Base-by-base conservation (phyloP, 2,113 vertebrate species). In the Sinocyclocheilus grahami region DNA sequence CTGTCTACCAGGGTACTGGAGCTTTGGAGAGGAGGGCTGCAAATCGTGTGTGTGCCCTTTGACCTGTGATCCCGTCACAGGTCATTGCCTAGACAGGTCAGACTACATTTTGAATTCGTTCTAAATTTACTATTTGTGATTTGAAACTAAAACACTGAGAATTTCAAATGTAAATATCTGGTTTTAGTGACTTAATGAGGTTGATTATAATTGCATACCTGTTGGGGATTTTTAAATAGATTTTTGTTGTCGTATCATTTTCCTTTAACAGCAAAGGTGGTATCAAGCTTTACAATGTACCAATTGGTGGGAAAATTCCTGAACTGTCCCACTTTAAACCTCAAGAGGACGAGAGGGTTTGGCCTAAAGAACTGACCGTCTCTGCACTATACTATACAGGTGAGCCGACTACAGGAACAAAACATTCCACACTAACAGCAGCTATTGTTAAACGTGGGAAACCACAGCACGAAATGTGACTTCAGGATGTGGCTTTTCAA, bases 1-100 rank as follows among this genome's bases (percentile, higher is more conserved):
- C 80, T 98, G 97, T 83, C 93, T 96, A n/a, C 87, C 94, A 76
- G 96, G 96, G 53, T 94, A 95, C 92, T 97, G 97, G 97, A 95
- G 95, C 65, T 96, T 97, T 72, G 95, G 96, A 81, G 92, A 92
- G 0, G 90, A 92, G 0, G 97, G 97, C 78, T 98, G 97, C 46
- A 94, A 82, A 12, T 93, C 95, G 30, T 98, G 96, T 58, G 85
- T 90, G 80, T 97, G 96, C 72, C 93, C 96, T 81, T 89, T 93
- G 30, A 93, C 90, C 85, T 98, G 97, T 30, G 93, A 98, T 90
- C 91, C 94, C 42, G 88, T 30, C 72, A 96, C 95, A 0, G 97
- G 97, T 37, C 92, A 91, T n/a, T 97, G 97, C 27, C 85, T 89
- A 60, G 86, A 90, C 51, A 92, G 95, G 97, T 97, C 88, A 87